Evolutionary conservation across 2,888 invertebrate species (phyloP).

Genomic region (Phyllotreta striolata): DNA sequence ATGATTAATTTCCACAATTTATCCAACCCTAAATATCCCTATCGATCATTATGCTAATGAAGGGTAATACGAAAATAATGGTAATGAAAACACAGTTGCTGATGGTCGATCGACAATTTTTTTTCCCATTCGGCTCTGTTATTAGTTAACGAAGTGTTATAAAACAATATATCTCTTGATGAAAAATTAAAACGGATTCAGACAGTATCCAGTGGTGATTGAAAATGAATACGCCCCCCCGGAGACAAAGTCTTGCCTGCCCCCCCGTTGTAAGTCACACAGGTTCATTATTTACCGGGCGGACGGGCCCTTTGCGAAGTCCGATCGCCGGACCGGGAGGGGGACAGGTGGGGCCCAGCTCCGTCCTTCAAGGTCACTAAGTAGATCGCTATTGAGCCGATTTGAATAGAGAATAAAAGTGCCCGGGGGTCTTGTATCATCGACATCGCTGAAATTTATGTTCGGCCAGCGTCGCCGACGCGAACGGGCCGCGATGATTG

Average conservation of each 20-base stretch:
- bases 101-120: slow-evolving; percentile 13
- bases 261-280: slow-evolving; percentile 60
- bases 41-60: background rate
- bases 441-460: slow-evolving; percentile 4
- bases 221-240: slow-evolving; percentile 61
- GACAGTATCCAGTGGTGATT: slow-evolving; percentile 62
- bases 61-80: slow-evolving; percentile 6
- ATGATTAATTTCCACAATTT: too few relatives aligned
- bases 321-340: slow-evolving; percentile 42
- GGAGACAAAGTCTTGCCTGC: slow-evolving; percentile 56
- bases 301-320: slow-evolving; percentile 57
- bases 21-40: too few relatives aligned
- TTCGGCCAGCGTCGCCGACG: background rate
- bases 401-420: slow-evolving; percentile 33
- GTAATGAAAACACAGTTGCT: slow-evolving; percentile 5
- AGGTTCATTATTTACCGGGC: slow-evolving; percentile 60
- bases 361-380: slow-evolving; percentile 49
- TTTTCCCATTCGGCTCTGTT: slow-evolving; percentile 5
- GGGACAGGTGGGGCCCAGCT: slow-evolving; percentile 35
- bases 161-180: slow-evolving; percentile 60
- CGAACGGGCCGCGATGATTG: background rate
- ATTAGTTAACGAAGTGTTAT: slow-evolving; percentile 53
- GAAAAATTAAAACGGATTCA: slow-evolving; percentile 60
- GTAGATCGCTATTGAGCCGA: slow-evolving; percentile 42
- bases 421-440: slow-evolving; percentile 9